Evolutionary conservation across 2,888 invertebrate species (phyloP).

Genomic region (Trissolcus brochymenae): DNA sequence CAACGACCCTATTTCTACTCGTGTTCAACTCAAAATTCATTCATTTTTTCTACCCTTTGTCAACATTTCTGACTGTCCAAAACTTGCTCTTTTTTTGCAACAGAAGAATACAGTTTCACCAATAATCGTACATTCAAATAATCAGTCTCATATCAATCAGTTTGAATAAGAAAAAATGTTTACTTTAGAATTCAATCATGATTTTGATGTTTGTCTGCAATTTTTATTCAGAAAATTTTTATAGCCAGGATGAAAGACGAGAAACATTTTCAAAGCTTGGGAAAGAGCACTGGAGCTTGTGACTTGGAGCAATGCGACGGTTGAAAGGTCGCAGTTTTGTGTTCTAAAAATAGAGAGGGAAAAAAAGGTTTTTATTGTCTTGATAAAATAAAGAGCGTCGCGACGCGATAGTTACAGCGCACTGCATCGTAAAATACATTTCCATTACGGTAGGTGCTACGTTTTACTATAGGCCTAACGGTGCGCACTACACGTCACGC

Average conservation of each 20-base stretch:
- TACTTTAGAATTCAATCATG: too few relatives aligned
- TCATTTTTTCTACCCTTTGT: not conserved
- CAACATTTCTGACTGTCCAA: not conserved
- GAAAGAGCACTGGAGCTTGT: not conserved
- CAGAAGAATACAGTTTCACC: too few relatives aligned
- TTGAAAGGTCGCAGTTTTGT: conserved; percentile 1
- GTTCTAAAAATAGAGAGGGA: not conserved
- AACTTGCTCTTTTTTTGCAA: not conserved
- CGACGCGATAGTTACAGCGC: conserved; percentile 59
- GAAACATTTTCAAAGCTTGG: not conserved
- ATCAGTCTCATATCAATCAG: too few relatives aligned
- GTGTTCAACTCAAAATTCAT: not conserved
- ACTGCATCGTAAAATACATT: conserved; percentile 58
- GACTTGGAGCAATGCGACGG: not conserved
- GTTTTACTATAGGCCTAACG: conserved; percentile 68
- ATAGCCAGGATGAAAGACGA: not conserved
- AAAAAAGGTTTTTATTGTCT: conserved; percentile 25
- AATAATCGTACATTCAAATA: too few relatives aligned
- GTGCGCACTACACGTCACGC: conserved; percentile 74
- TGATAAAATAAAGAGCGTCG: conserved; percentile 39
- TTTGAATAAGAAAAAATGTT: too few relatives aligned
- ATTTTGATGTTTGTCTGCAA: not conserved
- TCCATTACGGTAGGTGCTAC: conserved; percentile 54
- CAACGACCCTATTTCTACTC: conserved; percentile 16
- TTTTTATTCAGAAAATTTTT: not conserved